A percentile compares a stretch with the other conserved stretches of the same genome.
phyloP scores from a whole-genome alignment of 2,113 vertebrate genomes.

The Acanthochromis polyacanthus region DNA sequence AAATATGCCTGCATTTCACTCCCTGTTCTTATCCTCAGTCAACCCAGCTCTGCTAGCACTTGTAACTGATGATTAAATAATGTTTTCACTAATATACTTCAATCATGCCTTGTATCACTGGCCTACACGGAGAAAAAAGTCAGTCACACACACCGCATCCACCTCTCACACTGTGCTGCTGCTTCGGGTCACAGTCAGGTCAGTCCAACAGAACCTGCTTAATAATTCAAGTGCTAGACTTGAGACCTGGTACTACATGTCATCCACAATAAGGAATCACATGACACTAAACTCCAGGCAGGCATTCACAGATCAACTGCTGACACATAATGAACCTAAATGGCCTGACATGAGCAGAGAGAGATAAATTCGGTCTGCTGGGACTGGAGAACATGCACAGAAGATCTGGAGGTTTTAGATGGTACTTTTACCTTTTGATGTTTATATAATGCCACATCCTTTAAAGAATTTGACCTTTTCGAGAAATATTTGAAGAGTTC shows the following conservation, averaged over 20 bases:
- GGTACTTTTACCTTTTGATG: not conserved
- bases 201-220: constrained; percentile 59
- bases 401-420: constrained; percentile 2
- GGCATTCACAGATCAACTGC: constrained; percentile 43
- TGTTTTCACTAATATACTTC: constrained; percentile 30
- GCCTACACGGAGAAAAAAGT: constrained; percentile 34
- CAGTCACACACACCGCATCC: constrained; percentile 26
- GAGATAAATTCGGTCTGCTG: constrained; percentile 46
- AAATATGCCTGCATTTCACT: constrained; percentile 22
- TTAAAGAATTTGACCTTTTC: constrained; percentile 9
- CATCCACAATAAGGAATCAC: constrained; percentile 49
- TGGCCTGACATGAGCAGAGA: constrained; percentile 67
- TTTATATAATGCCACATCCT: constrained; percentile 9
- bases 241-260: constrained; percentile 50
- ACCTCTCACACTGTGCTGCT: constrained; percentile 28
- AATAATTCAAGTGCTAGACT: constrained; percentile 67
- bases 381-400: constrained; percentile 1
- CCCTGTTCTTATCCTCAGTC: constrained; percentile 40
- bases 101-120: constrained; percentile 22
- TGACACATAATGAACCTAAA: constrained; percentile 58
- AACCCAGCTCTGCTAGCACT: constrained; percentile 16
- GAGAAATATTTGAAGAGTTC: not conserved
- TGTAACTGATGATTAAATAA: constrained; percentile 59
- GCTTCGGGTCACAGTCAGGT: constrained; percentile 54
- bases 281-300: constrained; percentile 54